Percentiles rank a stretch among this genome's conserved stretches.
phyloP scores from a whole-genome alignment of 1,140 invertebrate species.

The Pentalonia nigronervosa region DNA sequence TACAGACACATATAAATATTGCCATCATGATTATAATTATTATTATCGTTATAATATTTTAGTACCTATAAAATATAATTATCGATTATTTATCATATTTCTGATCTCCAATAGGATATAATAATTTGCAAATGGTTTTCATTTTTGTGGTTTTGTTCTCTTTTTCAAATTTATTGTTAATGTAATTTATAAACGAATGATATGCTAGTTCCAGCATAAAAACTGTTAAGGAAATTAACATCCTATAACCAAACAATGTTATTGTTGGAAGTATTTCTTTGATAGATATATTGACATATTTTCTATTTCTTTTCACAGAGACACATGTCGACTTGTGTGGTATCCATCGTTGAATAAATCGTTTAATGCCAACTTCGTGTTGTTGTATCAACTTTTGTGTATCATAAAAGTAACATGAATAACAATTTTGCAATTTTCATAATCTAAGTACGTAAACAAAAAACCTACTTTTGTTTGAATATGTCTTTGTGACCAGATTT shows the following conservation, averaged over 20 bases:
- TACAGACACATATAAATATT: neutral
- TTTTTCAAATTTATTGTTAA: neutral
- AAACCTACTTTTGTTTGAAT: constrained; percentile 65
- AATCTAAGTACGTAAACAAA: neutral
- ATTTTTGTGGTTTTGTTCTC: neutral
- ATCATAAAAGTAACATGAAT: neutral
- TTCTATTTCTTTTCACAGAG: neutral
- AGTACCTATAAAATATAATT: too few relatives aligned
- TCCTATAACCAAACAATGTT: neutral
- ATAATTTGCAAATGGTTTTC: neutral
- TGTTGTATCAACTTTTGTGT: constrained; percentile 8
- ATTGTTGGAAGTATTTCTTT: constrained; percentile 25
- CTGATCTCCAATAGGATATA: neutral
- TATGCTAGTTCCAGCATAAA: neutral
- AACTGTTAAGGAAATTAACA: neutral
- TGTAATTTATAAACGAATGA: neutral
- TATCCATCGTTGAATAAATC: constrained; percentile 1
- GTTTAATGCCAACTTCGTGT: constrained; percentile 22
- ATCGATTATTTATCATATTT: neutral
- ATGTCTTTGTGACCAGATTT: constrained; percentile 69
- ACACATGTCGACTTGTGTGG: neutral
- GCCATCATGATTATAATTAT: neutral
- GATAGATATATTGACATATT: constrained; percentile 30
- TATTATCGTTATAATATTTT: neutral
- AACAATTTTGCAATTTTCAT: neutral